phyloP scores from a whole-genome alignment of 2,888 invertebrate genomes.

The Colostygia pectinataria region DNA sequence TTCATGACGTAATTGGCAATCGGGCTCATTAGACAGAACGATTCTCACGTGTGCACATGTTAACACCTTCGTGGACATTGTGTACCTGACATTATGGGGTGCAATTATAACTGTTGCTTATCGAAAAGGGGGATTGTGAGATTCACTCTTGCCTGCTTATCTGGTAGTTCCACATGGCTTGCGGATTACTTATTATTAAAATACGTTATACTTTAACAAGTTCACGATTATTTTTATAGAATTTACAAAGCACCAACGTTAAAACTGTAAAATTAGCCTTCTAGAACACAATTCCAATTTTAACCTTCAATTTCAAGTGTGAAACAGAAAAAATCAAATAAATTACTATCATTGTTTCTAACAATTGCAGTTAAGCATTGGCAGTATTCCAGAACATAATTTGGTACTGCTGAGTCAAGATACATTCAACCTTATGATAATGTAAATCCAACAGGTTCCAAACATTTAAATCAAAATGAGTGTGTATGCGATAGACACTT shows the following conservation, averaged over 20 bases:
- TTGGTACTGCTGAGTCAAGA: background rate
- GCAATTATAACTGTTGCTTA: conserved; percentile 1
- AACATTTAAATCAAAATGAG: conserved; percentile 1
- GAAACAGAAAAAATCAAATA: conserved; percentile 54
- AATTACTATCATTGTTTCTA: conserved; percentile 47
- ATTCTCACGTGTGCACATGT: conserved; percentile 59
- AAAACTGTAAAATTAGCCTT: conserved; percentile 11
- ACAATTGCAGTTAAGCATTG: conserved; percentile 50
- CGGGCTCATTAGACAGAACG: conserved; percentile 70
- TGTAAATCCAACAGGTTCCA: background rate
- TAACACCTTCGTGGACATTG: conserved; percentile 48
- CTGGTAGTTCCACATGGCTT: too few species aligned
- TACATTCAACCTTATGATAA: conserved; percentile 1
- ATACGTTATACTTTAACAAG: too few species aligned
- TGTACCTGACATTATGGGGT: conserved; percentile 16
- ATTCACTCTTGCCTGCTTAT: too few species aligned
- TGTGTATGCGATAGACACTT: background rate
- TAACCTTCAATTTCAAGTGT: conserved; percentile 52
- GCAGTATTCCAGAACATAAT: conserved; percentile 43
- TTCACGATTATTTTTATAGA: too few species aligned
- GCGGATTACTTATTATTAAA: too few species aligned
- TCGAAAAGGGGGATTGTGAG: background rate
- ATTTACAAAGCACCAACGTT: too few species aligned
- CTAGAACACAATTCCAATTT: conserved; percentile 12
- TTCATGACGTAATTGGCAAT: conserved; percentile 76